These are phyloP conservation scores for Sialis lutaria DNA, from an alignment of 2,888 invertebrate genomes.

Conservation along the genomic window DNA sequence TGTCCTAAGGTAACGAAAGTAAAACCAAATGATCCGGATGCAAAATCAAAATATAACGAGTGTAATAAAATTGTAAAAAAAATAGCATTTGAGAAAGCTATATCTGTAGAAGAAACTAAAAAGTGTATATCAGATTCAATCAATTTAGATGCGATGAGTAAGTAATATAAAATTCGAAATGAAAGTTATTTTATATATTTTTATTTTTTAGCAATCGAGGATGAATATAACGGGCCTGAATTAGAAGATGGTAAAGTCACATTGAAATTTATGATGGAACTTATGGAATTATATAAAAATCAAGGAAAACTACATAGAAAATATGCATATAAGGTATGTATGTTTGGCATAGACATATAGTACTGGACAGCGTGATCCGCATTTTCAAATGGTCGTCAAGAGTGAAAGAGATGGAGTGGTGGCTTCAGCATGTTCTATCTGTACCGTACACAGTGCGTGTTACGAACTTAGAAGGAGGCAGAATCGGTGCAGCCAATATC, in stretches of 20 bases:
- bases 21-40: slow-evolving; percentile 86
- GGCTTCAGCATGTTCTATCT: too few species aligned
- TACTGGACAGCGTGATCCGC: too few species aligned
- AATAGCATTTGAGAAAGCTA: slow-evolving; percentile 92
- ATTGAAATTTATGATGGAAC: slow-evolving; percentile 67
- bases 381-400: too few species aligned
- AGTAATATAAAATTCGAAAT: slow-evolving; percentile 17
- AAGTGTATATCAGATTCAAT: slow-evolving; percentile 76
- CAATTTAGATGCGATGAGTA: slow-evolving; percentile 82
- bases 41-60: slow-evolving; percentile 77
- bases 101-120: slow-evolving; percentile 78
- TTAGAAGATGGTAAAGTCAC: slow-evolving; percentile 81
- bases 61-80: slow-evolving; percentile 92
- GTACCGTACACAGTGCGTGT: too few species aligned
- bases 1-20: slow-evolving; percentile 66
- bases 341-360: too few species aligned
- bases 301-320: slow-evolving; percentile 90
- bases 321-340: slow-evolving; percentile 83
- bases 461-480: too few species aligned
- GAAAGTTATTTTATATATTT: slow-evolving; percentile 5
- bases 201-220: slow-evolving; percentile 64
- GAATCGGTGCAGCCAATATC: too few species aligned
- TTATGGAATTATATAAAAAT: slow-evolving; percentile 78
- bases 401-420: too few species aligned
- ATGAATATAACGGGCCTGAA: slow-evolving; percentile 82